A percentile compares a stretch with the other conserved stretches of the same genome.
These are phyloP conservation scores for Aldabrachelys gigantea DNA, from an alignment of 2,113 vertebrate genomes.

Conservation along the genomic window DNA sequence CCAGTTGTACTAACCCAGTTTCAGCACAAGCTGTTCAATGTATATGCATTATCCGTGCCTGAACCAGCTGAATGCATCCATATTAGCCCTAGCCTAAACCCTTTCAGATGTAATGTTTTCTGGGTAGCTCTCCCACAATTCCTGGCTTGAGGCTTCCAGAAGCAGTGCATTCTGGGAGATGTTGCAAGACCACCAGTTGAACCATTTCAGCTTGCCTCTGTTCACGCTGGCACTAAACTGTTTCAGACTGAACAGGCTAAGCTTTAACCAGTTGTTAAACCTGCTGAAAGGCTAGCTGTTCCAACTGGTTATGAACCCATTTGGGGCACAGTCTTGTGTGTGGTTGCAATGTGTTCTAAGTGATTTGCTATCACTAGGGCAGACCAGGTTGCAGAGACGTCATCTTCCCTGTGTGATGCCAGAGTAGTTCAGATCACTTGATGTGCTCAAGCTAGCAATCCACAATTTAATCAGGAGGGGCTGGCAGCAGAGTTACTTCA, in stretches of 20 bases:
- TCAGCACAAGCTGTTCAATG: neutral
- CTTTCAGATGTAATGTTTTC: neutral
- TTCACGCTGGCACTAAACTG: neutral
- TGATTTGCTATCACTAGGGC: neutral
- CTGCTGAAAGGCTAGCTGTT: neutral
- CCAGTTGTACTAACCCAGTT: neutral
- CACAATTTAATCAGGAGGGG: neutral
- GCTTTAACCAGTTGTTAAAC: neutral
- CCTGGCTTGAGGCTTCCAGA: neutral
- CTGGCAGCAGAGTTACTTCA: neutral
- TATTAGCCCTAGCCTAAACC: neutral
- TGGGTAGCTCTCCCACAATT: neutral
- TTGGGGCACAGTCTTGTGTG: neutral
- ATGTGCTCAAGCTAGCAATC: neutral
- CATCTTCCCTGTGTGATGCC: neutral
- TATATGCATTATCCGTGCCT: neutral
- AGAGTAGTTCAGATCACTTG: neutral
- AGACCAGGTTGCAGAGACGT: neutral
- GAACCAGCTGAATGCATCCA: neutral
- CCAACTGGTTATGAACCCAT: neutral
- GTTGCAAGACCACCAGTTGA: neutral
- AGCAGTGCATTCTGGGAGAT: neutral
- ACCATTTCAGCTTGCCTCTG: neutral
- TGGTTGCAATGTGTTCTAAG: neutral
- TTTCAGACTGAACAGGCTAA: neutral